Evolutionary conservation across 2,888 invertebrate genomes (phyloP).

Genomic region (Leptogaster cylindrica): DNA sequence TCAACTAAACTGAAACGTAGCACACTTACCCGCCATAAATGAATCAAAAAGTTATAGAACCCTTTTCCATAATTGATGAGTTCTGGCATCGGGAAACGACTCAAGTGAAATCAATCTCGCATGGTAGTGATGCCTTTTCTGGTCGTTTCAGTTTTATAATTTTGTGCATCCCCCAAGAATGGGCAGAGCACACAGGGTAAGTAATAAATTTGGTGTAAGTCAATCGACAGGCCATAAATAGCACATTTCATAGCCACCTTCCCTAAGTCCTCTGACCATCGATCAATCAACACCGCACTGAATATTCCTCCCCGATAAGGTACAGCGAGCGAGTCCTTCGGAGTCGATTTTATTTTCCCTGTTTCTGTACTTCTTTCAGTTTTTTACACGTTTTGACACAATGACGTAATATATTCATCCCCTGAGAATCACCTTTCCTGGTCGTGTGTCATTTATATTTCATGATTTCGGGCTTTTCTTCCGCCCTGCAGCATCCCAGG

Average conservation of each 20-base stretch:
- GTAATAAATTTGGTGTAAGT: conserved; percentile 31
- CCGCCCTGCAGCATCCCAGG: conserved; percentile 11
- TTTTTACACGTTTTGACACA: conserved; percentile 49
- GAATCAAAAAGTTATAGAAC: too few relatives aligned
- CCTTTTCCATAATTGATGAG: too few relatives aligned
- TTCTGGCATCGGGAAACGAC: too few relatives aligned
- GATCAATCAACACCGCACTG: conserved; percentile 25
- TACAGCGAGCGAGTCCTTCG: conserved; percentile 45
- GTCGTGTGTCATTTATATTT: conserved; percentile 48
- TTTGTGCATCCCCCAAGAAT: background rate
- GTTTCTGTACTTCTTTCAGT: conserved; percentile 32
- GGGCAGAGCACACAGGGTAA: conserved; percentile 1
- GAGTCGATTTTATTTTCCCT: conserved; percentile 36
- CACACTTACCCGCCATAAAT: too few relatives aligned
- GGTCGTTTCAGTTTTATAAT: background rate
- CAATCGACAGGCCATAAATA: conserved; percentile 38
- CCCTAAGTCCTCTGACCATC: conserved; percentile 38
- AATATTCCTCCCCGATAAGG: conserved; percentile 26
- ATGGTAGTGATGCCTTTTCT: too few relatives aligned
- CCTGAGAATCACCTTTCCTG: conserved; percentile 55
- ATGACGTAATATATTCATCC: conserved; percentile 58
- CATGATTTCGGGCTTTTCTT: conserved; percentile 46
- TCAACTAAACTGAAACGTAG: too few relatives aligned
- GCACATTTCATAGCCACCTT: conserved; percentile 33
- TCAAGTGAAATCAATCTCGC: too few relatives aligned